Evolutionary conservation across 1,140 invertebrate genomes (phyloP).

Genomic region (Solenopsis invicta): DNA sequence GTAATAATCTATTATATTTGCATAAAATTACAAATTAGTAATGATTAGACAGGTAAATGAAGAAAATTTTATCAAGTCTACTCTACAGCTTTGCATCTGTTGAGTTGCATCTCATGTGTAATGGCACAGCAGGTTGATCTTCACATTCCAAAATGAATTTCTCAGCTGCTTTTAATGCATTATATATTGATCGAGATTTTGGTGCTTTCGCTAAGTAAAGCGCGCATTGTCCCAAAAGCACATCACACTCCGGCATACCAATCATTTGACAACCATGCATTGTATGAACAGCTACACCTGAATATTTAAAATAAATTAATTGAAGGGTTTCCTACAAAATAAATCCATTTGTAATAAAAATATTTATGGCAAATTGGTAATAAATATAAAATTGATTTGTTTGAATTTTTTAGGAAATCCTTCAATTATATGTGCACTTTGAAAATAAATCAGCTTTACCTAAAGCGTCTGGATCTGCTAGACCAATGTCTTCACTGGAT

Average conservation of each 20-base stretch:
- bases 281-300: constrained; percentile 89
- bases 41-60: background rate
- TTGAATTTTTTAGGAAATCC: too few relatives aligned
- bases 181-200: constrained; percentile 91
- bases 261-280: constrained; percentile 92
- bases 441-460: constrained; percentile 69
- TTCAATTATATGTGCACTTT: background rate
- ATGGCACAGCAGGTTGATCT: constrained; percentile 71
- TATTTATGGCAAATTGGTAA: too few relatives aligned
- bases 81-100: constrained; percentile 52
- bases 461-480: constrained; percentile 87
- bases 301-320: constrained; percentile 20
- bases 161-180: constrained; percentile 88
- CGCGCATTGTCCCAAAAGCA: constrained; percentile 91
- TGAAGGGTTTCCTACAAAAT: background rate
- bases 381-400: too few relatives aligned
- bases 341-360: too few relatives aligned
- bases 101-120: constrained; percentile 66
- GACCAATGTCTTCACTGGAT: constrained; percentile 91
- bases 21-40: background rate
- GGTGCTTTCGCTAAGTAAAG: constrained; percentile 91
- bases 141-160: constrained; percentile 67
- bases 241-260: constrained; percentile 93
- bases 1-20: background rate
- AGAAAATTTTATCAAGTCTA: constrained; percentile 37